These are phyloP conservation scores for Pardosa pseudoannulata DNA, from an alignment of 2,888 invertebrate genomes.

Conservation along the genomic window DNA sequence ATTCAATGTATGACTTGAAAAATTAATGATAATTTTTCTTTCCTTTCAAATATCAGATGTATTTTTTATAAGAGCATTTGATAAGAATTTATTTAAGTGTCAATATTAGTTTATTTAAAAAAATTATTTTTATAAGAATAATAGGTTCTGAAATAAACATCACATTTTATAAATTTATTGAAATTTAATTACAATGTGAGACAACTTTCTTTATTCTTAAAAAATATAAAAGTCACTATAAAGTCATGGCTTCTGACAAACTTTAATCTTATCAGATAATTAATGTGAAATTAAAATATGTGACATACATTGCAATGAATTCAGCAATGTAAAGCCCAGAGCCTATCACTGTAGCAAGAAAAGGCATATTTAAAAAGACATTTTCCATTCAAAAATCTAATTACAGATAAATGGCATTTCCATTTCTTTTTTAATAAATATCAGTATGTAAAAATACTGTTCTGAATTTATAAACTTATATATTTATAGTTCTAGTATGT, in stretches of 20 bases:
- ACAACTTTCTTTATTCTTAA: too few species aligned
- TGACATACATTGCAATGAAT: not conserved
- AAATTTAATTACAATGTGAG: too few species aligned
- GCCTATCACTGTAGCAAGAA: slow-evolving; percentile 6
- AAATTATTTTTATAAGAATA: too few species aligned
- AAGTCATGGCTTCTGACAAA: not conserved
- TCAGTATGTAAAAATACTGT: not conserved
- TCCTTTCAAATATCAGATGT: too few species aligned
- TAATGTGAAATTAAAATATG: not conserved
- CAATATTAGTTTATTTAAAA: too few species aligned
- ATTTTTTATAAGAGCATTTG: too few species aligned
- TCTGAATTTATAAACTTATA: not conserved
- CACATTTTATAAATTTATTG: too few species aligned
- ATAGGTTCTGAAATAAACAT: too few species aligned
- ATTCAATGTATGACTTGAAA: too few species aligned
- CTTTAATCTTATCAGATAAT: not conserved
- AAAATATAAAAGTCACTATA: not conserved
- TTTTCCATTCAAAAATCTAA: not conserved
- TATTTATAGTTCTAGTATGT: not conserved
- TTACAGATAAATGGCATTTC: not conserved
- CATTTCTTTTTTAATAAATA: not conserved
- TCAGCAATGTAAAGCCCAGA: not conserved
- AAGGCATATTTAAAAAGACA: not conserved
- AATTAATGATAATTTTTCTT: too few species aligned
- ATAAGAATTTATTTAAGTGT: too few species aligned